Percentiles rank a stretch among this genome's conserved stretches.
phyloP scores from a whole-genome alignment of 30 jellyfish, hydroid and myxozoan species.

The Morbakka virulenta region DNA sequence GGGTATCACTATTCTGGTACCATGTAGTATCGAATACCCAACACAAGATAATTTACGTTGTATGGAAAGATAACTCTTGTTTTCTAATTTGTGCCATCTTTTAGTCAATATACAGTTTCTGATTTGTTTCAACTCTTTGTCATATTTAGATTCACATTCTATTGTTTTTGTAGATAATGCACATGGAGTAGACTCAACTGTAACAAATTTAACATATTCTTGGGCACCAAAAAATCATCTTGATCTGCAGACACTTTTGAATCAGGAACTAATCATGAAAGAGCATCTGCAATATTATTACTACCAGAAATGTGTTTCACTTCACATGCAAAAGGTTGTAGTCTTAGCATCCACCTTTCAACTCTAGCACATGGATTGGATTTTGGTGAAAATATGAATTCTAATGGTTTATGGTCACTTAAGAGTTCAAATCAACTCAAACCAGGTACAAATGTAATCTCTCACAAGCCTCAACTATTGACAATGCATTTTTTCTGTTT shows the following conservation, averaged over 20 bases:
- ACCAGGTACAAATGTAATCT: slow-evolving; percentile 39
- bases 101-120: slow-evolving; percentile 3
- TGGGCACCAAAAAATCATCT: no score
- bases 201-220: slow-evolving; percentile 38
- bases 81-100: slow-evolving; percentile 33
- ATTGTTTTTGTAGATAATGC: slow-evolving; percentile 37
- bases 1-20: slow-evolving; percentile 46
- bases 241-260: no score
- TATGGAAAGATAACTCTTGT: not conserved
- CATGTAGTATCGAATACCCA: slow-evolving; percentile 32
- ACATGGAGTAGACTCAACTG: slow-evolving; percentile 34
- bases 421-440: slow-evolving; percentile 56
- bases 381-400: slow-evolving; percentile 24
- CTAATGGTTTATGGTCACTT: slow-evolving; percentile 62
- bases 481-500: slow-evolving; percentile 57
- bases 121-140: slow-evolving; percentile 8
- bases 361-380: slow-evolving; percentile 44
- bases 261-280: no score
- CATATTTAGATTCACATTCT: slow-evolving; percentile 31
- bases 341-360: slow-evolving; percentile 27
- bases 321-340: slow-evolving; percentile 30
- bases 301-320: no score
- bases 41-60: slow-evolving; percentile 13
- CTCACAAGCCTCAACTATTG: slow-evolving; percentile 58
- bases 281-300: no score